Evolutionary conservation across 35 echinoderm and acorn worm species (phyloP).

Genomic region (Lytechinus variegatus): DNA sequence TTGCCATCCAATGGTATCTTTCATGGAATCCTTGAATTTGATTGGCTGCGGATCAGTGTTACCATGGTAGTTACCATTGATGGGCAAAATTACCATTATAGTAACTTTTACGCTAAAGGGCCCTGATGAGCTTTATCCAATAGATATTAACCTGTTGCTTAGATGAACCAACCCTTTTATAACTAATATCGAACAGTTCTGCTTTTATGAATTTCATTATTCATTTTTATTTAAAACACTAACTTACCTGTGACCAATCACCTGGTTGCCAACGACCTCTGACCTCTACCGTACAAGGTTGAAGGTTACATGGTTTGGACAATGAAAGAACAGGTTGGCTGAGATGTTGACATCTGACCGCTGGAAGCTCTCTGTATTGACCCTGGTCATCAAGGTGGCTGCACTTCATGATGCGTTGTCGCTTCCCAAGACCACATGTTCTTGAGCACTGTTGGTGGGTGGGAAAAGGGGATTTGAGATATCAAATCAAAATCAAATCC

Average conservation of each 20-base stretch:
- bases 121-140: too few relatives aligned
- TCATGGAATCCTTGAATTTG: too few relatives aligned
- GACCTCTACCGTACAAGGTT: slow-evolving; percentile 53
- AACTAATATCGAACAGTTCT: too few relatives aligned
- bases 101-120: too few relatives aligned
- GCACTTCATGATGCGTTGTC: slow-evolving; percentile 79
- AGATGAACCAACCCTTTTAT: too few relatives aligned
- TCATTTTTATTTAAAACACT: not conserved
- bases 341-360: slow-evolving; percentile 63
- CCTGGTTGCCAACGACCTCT: slow-evolving; percentile 72
- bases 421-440: slow-evolving; percentile 83
- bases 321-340: slow-evolving; percentile 64
- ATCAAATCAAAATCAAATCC: not conserved
- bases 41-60: too few relatives aligned
- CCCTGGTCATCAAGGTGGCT: slow-evolving; percentile 86
- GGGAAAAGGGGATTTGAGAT: not conserved
- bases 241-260: slow-evolving; percentile 82
- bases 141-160: too few relatives aligned
- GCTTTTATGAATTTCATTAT: too few relatives aligned
- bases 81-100: too few relatives aligned
- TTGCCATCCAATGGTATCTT: too few relatives aligned
- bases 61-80: too few relatives aligned
- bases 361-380: slow-evolving; percentile 85
- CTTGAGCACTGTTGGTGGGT: slow-evolving; percentile 73
- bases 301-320: slow-evolving; percentile 80